Percentiles rank a stretch among this genome's conserved stretches.
These are phyloP conservation scores for Trichacis sp. DNA, from an alignment of 2,888 invertebrate genomes.

Conservation along the genomic window DNA sequence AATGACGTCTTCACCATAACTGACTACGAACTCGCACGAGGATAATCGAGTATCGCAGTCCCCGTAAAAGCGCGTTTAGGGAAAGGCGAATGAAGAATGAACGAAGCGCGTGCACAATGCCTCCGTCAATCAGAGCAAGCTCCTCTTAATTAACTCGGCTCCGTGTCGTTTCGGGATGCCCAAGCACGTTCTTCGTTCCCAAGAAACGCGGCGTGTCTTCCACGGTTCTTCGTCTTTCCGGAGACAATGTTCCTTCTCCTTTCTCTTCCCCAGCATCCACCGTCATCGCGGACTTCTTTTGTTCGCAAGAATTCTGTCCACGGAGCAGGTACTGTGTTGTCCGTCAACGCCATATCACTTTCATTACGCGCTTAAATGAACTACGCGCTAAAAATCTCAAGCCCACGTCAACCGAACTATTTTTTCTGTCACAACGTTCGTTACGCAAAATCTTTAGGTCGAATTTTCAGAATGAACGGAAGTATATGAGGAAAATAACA, in stretches of 20 bases:
- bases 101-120: slow-evolving; percentile 44
- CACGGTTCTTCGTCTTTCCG: slow-evolving; percentile 38
- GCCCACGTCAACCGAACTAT: no score
- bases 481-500: no score
- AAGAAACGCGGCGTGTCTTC: slow-evolving; percentile 27
- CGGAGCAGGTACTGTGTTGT: slow-evolving; percentile 7
- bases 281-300: slow-evolving; percentile 9
- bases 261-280: neutral
- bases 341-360: slow-evolving; percentile 11
- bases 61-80: slow-evolving; percentile 8
- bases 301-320: slow-evolving; percentile 6
- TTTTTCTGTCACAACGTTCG: no score
- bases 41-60: neutral
- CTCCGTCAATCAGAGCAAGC: slow-evolving; percentile 47
- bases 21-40: slow-evolving; percentile 3
- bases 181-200: slow-evolving; percentile 12
- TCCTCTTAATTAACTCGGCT: slow-evolving; percentile 56
- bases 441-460: no score
- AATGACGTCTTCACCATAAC: slow-evolving; percentile 27
- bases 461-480: no score
- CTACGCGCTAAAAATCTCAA: neutral
- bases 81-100: slow-evolving; percentile 6
- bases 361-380: slow-evolving; percentile 7
- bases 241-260: slow-evolving; percentile 12
- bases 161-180: no score